Evolutionary conservation across 23 tunicate genomes (phyloP).

Genomic region (Trididemnum miniatum): DNA sequence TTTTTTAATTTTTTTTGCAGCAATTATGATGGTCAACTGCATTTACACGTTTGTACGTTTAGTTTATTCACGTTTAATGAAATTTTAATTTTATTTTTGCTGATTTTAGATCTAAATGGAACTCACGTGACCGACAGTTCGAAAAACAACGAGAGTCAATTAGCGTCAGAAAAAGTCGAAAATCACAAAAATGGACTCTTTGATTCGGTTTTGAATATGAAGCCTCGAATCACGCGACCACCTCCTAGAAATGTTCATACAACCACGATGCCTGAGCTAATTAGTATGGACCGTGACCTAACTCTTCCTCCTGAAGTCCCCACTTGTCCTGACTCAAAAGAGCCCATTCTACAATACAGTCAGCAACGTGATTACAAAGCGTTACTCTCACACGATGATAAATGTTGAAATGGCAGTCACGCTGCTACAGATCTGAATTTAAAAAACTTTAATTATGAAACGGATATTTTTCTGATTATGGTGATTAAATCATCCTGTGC

Average conservation of each 20-base stretch:
- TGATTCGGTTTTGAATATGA: background rate
- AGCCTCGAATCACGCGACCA: background rate
- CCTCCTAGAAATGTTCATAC: background rate
- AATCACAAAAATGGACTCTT: background rate
- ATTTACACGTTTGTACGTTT: no score
- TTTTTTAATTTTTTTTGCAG: no score
- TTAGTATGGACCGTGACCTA: constrained; percentile 62
- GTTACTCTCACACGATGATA: constrained; percentile 40
- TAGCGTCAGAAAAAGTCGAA: no score
- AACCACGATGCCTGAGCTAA: constrained; percentile 42
- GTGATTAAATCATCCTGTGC: constrained; percentile 71
- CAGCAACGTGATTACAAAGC: constrained; percentile 65
- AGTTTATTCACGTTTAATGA: no score
- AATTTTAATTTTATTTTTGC: no score
- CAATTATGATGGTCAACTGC: no score
- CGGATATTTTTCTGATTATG: constrained; percentile 63
- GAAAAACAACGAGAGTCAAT: background rate
- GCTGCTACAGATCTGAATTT: background rate
- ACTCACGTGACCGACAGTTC: background rate
- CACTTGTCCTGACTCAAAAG: constrained; percentile 30
- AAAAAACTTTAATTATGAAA: constrained; percentile 42
- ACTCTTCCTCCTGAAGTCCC: constrained; percentile 54
- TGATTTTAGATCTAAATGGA: background rate
- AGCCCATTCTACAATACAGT: constrained; percentile 46
- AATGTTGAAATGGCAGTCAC: constrained; percentile 13